These are phyloP conservation scores for Columba guinea DNA, from an alignment of 2,797 vertebrate species.

Conservation along the genomic window DNA sequence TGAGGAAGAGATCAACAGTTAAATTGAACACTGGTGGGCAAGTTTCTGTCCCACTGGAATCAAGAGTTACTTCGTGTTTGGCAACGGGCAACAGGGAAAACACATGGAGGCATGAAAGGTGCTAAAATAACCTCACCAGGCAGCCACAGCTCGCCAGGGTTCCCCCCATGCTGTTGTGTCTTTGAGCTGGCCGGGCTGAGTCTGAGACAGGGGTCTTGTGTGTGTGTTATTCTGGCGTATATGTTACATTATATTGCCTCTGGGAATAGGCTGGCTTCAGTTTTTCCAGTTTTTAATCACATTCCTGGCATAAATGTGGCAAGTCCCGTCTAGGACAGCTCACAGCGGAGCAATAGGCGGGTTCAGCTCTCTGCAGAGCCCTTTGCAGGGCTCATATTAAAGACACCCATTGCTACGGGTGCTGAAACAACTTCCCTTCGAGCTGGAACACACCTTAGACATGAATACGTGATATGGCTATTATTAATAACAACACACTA, in stretches of 20 bases:
- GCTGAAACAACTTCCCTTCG: neutral
- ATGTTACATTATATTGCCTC: conserved; percentile 32
- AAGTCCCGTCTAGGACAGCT: conserved; percentile 24
- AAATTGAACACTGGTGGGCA: neutral
- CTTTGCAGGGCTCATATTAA: neutral
- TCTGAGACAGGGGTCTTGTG: conserved; percentile 52
- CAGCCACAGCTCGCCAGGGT: neutral
- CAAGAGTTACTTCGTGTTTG: neutral
- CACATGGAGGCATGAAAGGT: neutral
- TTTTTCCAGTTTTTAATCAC: conserved; percentile 69
- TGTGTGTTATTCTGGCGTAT: conserved; percentile 52
- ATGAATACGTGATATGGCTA: neutral
- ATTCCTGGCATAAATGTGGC: conserved; percentile 71
- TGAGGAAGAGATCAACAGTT: neutral
- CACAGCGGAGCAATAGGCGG: neutral
- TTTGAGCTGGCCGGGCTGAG: neutral
- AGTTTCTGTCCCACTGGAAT: neutral
- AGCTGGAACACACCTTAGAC: neutral
- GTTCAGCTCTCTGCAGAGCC: neutral
- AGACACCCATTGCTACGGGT: neutral
- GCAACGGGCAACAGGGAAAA: neutral
- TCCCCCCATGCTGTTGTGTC: neutral
- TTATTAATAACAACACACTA: neutral
- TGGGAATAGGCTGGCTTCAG: conserved; percentile 46
- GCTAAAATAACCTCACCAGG: neutral